These are phyloP conservation scores for Lordiphosa andalusiaca DNA, from an alignment of 2,888 invertebrate genomes.

Conservation along the genomic window DNA sequence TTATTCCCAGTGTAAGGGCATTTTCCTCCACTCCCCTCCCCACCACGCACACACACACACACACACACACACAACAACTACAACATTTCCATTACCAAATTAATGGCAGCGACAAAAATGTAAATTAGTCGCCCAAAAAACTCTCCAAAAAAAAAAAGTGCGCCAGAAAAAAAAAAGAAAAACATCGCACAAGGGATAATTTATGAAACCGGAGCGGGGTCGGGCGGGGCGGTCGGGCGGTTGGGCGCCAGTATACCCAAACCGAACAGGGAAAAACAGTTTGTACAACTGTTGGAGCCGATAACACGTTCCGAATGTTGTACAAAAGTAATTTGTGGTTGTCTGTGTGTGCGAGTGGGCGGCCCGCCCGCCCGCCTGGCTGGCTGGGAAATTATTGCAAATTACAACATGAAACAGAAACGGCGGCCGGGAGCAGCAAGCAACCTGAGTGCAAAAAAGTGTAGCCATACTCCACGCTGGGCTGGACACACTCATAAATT, in stretches of 20 bases:
- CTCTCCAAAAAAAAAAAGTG: constrained; percentile 10
- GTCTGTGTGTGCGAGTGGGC: constrained; percentile 3
- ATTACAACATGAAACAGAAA: constrained; percentile 25
- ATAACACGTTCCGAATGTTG: constrained; percentile 61
- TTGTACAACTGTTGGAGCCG: constrained; percentile 55
- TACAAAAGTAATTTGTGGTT: constrained; percentile 66
- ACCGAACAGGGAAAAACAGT: constrained; percentile 21
- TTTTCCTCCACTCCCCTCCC: no score
- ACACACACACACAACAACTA: constrained; percentile 1
- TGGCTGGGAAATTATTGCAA: constrained; percentile 56
- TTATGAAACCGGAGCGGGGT: constrained; percentile 3
- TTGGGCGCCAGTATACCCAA: no score
- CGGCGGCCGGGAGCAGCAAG: not conserved
- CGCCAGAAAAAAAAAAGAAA: no score
- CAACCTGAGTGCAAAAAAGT: constrained; percentile 14
- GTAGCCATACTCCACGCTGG: constrained; percentile 55
- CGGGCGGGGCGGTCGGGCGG: no score
- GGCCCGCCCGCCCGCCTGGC: constrained; percentile 25
- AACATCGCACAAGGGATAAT: not conserved
- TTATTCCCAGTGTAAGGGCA: not conserved
- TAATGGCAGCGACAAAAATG: constrained; percentile 73
- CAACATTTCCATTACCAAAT: constrained; percentile 52
- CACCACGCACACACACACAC: not conserved
- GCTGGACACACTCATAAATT: constrained; percentile 51
- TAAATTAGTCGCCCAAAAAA: constrained; percentile 66